Evolutionary conservation across 1,140 invertebrate genomes (phyloP).

Genomic region (Acyrthosiphon pisum): DNA sequence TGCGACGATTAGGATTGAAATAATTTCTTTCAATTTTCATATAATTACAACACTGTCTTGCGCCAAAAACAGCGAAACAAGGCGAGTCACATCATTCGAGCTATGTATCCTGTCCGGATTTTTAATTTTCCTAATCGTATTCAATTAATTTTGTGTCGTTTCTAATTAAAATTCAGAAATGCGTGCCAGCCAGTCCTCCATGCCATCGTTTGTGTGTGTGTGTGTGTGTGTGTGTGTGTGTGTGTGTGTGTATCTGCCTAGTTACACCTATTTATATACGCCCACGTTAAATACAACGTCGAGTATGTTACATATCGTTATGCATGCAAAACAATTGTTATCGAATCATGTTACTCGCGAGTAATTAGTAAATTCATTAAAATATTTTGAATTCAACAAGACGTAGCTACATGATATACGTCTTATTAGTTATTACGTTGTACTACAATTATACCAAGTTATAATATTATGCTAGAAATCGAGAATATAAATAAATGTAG

Average conservation of each 20-base stretch:
- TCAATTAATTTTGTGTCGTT: constrained; percentile 17
- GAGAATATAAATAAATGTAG: background rate
- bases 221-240: too few relatives aligned
- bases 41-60: background rate
- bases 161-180: constrained; percentile 39
- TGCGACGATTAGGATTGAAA: background rate
- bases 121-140: background rate
- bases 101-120: background rate
- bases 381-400: background rate
- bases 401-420: background rate
- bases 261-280: constrained; percentile 33
- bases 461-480: background rate
- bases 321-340: constrained; percentile 30
- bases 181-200: background rate
- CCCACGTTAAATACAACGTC: background rate
- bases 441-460: background rate
- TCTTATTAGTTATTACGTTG: background rate
- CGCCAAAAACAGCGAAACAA: background rate
- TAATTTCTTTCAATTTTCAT: background rate
- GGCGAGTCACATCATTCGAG: background rate
- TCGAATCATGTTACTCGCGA: background rate
- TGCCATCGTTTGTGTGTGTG: background rate
- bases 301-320: background rate
- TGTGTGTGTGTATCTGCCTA: background rate
- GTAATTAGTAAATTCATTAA: constrained; percentile 7